Conservation (phyloP, 2,113 vertebrate species). For the Heloderma charlesbogerti region DNA sequence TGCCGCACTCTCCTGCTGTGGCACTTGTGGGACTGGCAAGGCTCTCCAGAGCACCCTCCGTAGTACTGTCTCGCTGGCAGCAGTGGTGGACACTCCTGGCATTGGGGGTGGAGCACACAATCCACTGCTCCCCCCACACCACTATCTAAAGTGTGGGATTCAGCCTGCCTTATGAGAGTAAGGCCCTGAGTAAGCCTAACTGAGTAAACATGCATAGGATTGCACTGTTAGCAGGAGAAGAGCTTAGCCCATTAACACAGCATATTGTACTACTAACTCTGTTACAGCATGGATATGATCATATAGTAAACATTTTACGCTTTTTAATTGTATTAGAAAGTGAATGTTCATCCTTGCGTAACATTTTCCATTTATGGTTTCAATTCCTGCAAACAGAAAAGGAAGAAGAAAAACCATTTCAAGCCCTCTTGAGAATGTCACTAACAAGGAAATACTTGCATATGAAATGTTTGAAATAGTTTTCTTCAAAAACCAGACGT, state of each 20-base stretch:
- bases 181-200: not conserved
- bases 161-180: too few species aligned
- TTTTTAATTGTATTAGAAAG: constrained; percentile 18
- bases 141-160: not conserved
- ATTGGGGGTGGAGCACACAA: too few species aligned
- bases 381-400: constrained; percentile 17
- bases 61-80: too few species aligned
- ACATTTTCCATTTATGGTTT: constrained; percentile 10
- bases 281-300: too few species aligned
- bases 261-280: not conserved
- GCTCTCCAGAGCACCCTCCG: too few species aligned
- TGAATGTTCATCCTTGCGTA: not conserved
- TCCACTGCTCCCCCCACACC: too few species aligned
- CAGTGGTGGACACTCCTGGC: too few species aligned
- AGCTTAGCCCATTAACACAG: not conserved
- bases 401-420: constrained; percentile 16
- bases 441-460: constrained; percentile 25
- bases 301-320: not conserved
- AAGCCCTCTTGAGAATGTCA: not conserved
- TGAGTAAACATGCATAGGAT: not conserved
- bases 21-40: too few species aligned
- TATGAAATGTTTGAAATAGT: constrained; percentile 33
- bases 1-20: too few species aligned
- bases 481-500: constrained; percentile 55
- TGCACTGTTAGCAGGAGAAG: not conserved